Base-by-base conservation (phyloP, 2,113 vertebrate species). In the Callospermophilus lateralis region DNA sequence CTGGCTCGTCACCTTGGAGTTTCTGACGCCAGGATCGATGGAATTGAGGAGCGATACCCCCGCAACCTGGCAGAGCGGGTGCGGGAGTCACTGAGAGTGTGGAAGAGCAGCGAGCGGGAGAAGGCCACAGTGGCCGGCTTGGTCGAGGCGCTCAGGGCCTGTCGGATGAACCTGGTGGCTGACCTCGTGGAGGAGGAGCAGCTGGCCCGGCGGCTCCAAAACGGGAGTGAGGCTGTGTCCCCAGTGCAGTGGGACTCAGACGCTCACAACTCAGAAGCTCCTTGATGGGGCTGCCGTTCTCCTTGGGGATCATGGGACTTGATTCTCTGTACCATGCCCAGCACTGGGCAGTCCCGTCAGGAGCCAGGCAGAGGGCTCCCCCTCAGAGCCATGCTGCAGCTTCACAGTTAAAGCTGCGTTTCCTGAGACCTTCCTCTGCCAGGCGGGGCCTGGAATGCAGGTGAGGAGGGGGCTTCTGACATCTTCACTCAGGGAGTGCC, bases 101-200 rank as follows among this genome's bases (percentile, higher is more conserved):
- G 99, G 99, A 98, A 96, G 98, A 98, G 8, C 85, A 45, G 6
- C 2, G 93, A 77, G 67, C 95, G 91, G 84, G 98, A 94, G 3
- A 83, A 98, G 0, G 99, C 99, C 4, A 97, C 88, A 0, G 98
- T 96, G 17, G 16, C 97, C 4, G 92, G 94, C 0, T 98, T 99
- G 79, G 93, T 99, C 2, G 16, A 11, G 4, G 98, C 98, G 1
- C 98, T 99, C 37, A 97, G 99, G 77, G 30, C 0, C 67, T 99
- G 99, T 89, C 28, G 8, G 0, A 24, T 99, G 83, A 99, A 99
- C 92, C 97, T 99, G 61, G 99, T 99, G 3, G 99, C 99, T 2
- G 99, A 99, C 92, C 94, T 34, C 3, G 81, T 99, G 2, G 96
- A 98, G 85, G 97, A 98, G 11, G 28, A 20, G 1, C 96, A 98